Base-by-base conservation (phyloP, 1,140 invertebrate species). In the Chrysopa pallens region DNA sequence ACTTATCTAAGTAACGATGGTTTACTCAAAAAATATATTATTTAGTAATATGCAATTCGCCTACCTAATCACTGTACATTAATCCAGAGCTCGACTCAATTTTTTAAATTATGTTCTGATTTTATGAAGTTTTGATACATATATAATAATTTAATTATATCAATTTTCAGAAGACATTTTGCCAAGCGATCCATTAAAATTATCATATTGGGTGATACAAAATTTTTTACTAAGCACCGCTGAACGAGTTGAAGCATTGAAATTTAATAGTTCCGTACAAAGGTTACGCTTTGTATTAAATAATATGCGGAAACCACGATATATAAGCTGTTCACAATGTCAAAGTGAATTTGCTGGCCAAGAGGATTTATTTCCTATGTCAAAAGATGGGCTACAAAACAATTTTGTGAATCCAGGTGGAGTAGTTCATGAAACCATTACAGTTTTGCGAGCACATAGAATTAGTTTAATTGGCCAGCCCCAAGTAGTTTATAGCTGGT, bases 341-440 rank as follows among this genome's bases (percentile, higher is more conserved):
- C 58, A 62, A 15, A 49, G 53, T 8, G 51, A 62, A 9, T 72
- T 89, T 36, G 77, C 77, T 11, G 65, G 73, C 46, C 78, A 76
- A 38, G 68, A 63, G 4, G 70, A 87, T 50, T 69, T 87, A 31
- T 84, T 91, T 58, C 74, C 78, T 35, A 85, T 90, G 81, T 80
- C 81, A 11, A 70, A 73, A 44, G 79, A 85, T 56, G 85, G 85
- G 0, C 74, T 83, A 1, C 75, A 85, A 58, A 76, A 74, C 33
- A 80, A 83, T 36, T 91, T 83, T 56, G 82, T 84, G 9, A 91
- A 91, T 66, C 74, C 79, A 39, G 65, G 64, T 48, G 86, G 86
- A 29, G 67, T 77, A 54, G 75, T 88, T 40, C 82, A 86, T 57
- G 86, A 90, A 57, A 86, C 80, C 1, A 61, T 89, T 9, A 90